phyloP scores from a whole-genome alignment of 2,888 invertebrate species.

The Folsomia candida region DNA sequence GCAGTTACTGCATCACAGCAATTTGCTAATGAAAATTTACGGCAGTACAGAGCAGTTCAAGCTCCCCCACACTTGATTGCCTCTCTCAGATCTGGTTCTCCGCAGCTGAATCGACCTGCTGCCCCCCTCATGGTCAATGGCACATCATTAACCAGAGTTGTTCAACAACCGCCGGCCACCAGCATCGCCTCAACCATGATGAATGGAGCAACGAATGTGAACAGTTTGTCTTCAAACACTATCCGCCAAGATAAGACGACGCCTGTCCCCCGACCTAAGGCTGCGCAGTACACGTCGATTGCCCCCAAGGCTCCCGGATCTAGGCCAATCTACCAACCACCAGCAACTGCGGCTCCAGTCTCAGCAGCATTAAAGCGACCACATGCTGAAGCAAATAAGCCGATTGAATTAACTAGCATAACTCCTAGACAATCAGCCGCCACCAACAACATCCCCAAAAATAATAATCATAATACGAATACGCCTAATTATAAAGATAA shows the following conservation, averaged over 20 bases:
- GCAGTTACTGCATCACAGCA: constrained; percentile 1
- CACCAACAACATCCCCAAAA: no score
- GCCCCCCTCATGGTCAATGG: background rate
- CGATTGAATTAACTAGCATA: no score
- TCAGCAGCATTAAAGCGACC: background rate
- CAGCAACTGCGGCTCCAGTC: background rate
- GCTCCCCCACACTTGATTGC: background rate
- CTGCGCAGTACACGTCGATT: background rate
- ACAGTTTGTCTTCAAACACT: background rate
- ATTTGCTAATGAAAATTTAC: background rate
- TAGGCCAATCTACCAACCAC: background rate
- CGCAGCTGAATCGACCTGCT: no score
- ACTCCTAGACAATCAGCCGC: no score
- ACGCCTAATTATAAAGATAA: constrained; percentile 19
- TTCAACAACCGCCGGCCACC: background rate
- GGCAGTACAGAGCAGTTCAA: constrained; percentile 1
- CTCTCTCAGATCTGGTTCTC: background rate
- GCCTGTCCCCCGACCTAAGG: background rate
- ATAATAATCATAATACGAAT: no score
- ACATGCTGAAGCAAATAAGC: no score
- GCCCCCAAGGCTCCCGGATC: background rate
- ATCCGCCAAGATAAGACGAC: background rate
- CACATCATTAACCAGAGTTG: background rate
- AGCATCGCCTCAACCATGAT: background rate
- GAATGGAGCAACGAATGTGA: no score